A percentile compares a stretch with the other conserved stretches of the same genome.
These are phyloP conservation scores for Prunella strophiata DNA, from an alignment of 2,797 vertebrate species.

Conservation along the genomic window DNA sequence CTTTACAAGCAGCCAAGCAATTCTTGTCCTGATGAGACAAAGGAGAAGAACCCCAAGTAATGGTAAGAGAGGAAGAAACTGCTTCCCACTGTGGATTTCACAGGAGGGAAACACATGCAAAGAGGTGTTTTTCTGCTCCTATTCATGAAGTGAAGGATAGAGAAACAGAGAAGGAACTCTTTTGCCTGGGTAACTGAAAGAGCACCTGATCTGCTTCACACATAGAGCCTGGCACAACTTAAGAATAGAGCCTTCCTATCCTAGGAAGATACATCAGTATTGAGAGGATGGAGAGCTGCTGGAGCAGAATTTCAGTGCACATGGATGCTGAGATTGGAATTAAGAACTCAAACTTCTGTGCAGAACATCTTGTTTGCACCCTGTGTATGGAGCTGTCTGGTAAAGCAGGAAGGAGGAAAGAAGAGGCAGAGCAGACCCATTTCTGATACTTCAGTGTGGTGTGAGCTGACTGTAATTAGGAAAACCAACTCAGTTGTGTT, in stretches of 20 bases:
- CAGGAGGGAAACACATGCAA: neutral
- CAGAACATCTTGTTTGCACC: neutral
- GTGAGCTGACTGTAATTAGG: neutral
- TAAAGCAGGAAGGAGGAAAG: neutral
- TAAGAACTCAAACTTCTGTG: neutral
- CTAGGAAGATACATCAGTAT: neutral
- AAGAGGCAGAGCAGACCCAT: neutral
- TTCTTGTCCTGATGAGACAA: neutral
- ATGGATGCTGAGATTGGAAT: neutral
- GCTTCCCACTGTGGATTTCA: neutral
- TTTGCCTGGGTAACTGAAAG: neutral
- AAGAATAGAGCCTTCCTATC: neutral
- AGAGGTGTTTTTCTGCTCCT: neutral
- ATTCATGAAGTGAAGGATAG: neutral
- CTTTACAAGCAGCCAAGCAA: neutral
- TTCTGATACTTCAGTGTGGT: neutral
- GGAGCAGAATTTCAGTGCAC: neutral
- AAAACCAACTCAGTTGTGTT: neutral
- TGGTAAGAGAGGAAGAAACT: neutral
- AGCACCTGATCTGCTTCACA: neutral
- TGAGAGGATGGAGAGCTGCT: neutral
- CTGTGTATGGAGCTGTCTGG: neutral
- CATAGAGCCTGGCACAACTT: neutral
- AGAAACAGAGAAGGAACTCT: neutral
- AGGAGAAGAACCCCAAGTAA: neutral